Evolutionary conservation across 2,888 invertebrate species (phyloP).

Genomic region (Chrysodeixis includens): DNA sequence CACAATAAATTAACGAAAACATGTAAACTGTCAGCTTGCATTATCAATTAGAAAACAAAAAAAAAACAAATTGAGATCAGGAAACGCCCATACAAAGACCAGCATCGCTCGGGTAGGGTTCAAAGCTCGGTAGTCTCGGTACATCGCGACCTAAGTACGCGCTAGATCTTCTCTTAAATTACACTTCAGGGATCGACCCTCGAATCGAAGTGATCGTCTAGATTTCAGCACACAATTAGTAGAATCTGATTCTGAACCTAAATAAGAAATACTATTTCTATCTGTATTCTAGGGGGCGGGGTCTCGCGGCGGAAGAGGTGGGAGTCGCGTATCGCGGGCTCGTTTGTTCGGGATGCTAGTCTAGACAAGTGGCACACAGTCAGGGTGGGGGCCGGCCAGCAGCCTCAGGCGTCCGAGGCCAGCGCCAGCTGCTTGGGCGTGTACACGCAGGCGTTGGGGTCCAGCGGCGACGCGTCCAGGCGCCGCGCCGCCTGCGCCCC

Average conservation of each 20-base stretch:
- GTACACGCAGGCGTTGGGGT: conserved; percentile 97
- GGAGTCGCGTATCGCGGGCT: no score
- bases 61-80: conserved; percentile 80
- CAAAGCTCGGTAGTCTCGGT: conserved; percentile 58
- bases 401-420: conserved; percentile 79
- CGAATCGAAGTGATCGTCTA: conserved; percentile 41
- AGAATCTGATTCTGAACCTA: conserved; percentile 5
- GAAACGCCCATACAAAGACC: conserved; percentile 82
- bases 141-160: conserved; percentile 40
- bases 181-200: conserved; percentile 20
- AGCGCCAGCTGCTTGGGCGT: conserved; percentile 92
- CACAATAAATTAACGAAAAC: conserved; percentile 71
- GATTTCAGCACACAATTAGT: conserved; percentile 31
- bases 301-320: not conserved
- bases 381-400: not conserved
- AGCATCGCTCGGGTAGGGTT: conserved; percentile 58
- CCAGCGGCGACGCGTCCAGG: conserved; percentile 88
- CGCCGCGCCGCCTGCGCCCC: conserved; percentile 67
- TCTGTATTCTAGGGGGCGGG: not conserved
- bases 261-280: not conserved
- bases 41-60: conserved; percentile 64
- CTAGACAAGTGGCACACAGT: not conserved
- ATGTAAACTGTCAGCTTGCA: conserved; percentile 57
- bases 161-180: conserved; percentile 19
- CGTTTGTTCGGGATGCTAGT: not conserved